These are phyloP conservation scores for Oasisia sp. DNA, from an alignment of 2,888 invertebrate genomes.

Conservation along the genomic window DNA sequence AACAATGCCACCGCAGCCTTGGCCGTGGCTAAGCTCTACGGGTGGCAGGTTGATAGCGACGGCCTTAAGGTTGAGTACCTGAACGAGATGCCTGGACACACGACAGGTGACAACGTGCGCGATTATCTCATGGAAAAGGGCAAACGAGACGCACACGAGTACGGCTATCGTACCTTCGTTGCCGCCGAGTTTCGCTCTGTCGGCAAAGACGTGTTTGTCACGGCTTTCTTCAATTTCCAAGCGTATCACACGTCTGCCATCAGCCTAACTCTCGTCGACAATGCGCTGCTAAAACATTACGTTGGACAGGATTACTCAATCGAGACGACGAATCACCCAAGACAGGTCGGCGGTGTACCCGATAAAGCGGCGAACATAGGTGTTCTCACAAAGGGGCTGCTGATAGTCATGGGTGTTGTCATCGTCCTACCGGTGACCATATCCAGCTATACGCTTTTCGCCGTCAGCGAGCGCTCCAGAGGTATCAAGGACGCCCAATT, in stretches of 20 bases:
- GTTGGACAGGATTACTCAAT: not conserved
- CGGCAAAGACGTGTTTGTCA: not conserved
- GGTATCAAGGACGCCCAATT: not conserved
- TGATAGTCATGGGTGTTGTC: not conserved
- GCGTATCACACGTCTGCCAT: not conserved
- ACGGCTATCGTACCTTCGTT: not conserved
- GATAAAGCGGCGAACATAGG: not conserved
- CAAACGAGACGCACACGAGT: not conserved
- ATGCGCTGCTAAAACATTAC: not conserved
- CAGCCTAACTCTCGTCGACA: not conserved
- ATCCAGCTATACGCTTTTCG: not conserved
- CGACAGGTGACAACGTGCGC: not conserved
- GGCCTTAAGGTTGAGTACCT: not conserved
- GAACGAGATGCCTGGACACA: not conserved
- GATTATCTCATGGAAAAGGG: not conserved
- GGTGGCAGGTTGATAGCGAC: not conserved
- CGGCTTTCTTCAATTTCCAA: not conserved
- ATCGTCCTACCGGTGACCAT: not conserved
- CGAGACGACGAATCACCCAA: not conserved
- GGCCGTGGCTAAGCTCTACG: not conserved
- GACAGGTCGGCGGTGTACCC: not conserved
- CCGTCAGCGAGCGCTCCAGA: not conserved
- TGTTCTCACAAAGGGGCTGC: not conserved
- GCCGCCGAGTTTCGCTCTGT: not conserved
- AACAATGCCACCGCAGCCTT: not conserved